These are phyloP conservation scores for human (Homo sapiens) DNA, from an alignment of 2,113 vertebrate genomes.

Conservation along the genomic window GRCh38 chr20:11455501-11456000, in stretches of 20 bases:
- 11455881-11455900: not conserved
- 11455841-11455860: not conserved
- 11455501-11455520: slow-evolving; percentile 21
- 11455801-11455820: not conserved
- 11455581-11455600: not conserved
- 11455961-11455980: not conserved
- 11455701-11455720: not conserved
- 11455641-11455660: slow-evolving; percentile 39
- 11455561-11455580: slow-evolving; percentile 42
- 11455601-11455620: not conserved
- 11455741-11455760: not conserved
- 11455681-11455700: slow-evolving; percentile 49
- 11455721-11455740: slow-evolving; percentile 51
- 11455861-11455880: not conserved
- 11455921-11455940: not conserved
- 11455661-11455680: slow-evolving; percentile 55
- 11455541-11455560: slow-evolving; percentile 10
- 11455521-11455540: slow-evolving; percentile 5
- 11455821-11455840: not conserved
- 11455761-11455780: not conserved
- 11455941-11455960: not conserved
- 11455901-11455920: not conserved
- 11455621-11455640: not conserved
- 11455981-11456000: not conserved
- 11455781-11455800: not conserved